Conservation (phyloP, 2,888 invertebrate species). For the Morpho achilles region DNA sequence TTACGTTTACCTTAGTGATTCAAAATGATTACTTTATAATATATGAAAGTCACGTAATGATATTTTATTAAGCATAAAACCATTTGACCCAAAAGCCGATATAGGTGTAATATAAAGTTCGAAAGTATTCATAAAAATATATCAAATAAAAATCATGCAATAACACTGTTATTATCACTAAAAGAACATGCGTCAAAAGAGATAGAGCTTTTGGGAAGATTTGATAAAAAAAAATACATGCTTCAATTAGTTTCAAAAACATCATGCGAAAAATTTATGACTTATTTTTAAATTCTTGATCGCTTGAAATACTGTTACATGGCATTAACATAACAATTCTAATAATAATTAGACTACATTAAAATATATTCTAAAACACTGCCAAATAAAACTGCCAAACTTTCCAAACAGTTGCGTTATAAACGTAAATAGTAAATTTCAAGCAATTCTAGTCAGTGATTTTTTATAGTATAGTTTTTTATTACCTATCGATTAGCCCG, state of each 20-base stretch:
- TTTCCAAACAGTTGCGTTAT: conserved; percentile 21
- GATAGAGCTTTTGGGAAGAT: conserved; percentile 1
- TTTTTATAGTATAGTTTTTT: no score
- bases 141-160: conserved; percentile 11
- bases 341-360: conserved; percentile 17
- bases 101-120: no score
- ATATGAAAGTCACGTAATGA: conserved; percentile 4
- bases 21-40: not conserved
- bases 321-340: conserved; percentile 31
- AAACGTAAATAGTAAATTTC: conserved; percentile 4
- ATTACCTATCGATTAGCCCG: conserved; percentile 29
- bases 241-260: conserved; percentile 18
- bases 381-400: conserved; percentile 29
- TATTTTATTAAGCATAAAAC: not conserved
- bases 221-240: conserved; percentile 16
- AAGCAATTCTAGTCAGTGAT: conserved; percentile 1
- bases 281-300: conserved; percentile 49
- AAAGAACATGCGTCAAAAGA: conserved; percentile 13
- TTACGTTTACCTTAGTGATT: not conserved
- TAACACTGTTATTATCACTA: conserved; percentile 1
- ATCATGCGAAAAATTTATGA: conserved; percentile 39
- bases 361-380: conserved; percentile 26
- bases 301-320: conserved; percentile 62
- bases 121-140: not conserved
- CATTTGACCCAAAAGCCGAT: not conserved